Evolutionary conservation across 53 echinoderm and acorn worm species (phyloP).

Genomic region (Pentamera pediparva): DNA sequence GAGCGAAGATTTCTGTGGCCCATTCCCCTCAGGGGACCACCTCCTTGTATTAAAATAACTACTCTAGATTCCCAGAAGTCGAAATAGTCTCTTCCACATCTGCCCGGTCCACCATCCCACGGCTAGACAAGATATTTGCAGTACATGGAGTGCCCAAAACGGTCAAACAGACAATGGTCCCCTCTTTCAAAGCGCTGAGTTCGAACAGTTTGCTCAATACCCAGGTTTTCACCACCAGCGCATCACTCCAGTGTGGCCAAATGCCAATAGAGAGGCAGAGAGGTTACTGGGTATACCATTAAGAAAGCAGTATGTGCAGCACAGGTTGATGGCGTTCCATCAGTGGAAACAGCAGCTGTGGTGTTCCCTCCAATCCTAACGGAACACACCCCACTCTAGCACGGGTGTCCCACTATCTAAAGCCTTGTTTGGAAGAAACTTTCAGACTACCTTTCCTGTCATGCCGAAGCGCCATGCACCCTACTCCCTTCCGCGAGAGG

Average conservation of each 20-base stretch:
- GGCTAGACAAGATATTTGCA: neutral
- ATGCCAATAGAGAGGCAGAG: too few species aligned
- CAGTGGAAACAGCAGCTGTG: neutral
- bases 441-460: neutral
- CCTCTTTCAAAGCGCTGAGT: neutral
- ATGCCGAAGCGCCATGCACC: neutral
- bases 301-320: neutral
- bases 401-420: neutral
- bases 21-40: neutral
- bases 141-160: neutral
- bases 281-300: too few species aligned
- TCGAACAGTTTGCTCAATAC: neutral
- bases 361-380: neutral
- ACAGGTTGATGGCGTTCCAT: neutral
- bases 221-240: neutral
- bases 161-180: neutral
- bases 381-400: neutral
- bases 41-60: neutral
- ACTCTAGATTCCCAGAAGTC: neutral
- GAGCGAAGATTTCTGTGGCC: neutral
- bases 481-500: neutral
- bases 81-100: neutral
- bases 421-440: neutral
- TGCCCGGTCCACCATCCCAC: neutral
- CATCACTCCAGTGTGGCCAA: too few species aligned